These are phyloP conservation scores for Trichonephila clavipes DNA, from an alignment of 1,140 invertebrate genomes.

Conservation along the genomic window DNA sequence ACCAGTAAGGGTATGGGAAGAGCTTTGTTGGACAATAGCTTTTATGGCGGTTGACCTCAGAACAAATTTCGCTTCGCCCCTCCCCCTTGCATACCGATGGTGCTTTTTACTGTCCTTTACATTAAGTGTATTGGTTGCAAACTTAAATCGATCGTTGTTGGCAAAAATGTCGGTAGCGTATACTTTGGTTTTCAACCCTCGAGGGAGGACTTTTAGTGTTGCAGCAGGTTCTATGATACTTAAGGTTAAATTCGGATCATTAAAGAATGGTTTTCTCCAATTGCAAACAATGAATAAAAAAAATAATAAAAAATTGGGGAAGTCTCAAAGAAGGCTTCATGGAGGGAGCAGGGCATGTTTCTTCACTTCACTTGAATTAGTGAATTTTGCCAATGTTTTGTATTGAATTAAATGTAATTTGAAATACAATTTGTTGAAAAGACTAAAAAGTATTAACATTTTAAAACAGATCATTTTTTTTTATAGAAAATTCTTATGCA, in stretches of 20 bases:
- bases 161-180: neutral
- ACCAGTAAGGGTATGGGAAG: no score
- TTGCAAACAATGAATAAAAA: neutral
- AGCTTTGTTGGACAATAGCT: neutral
- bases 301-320: neutral
- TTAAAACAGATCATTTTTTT: no score
- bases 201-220: neutral
- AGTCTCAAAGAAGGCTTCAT: no score
- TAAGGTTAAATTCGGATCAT: neutral
- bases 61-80: neutral
- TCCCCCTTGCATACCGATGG: neutral
- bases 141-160: constrained; percentile 3
- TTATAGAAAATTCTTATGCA: no score
- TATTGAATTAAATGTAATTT: no score
- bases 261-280: neutral
- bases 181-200: neutral
- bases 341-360: neutral
- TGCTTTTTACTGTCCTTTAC: neutral
- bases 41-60: constrained; percentile 25
- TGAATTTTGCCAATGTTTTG: no score
- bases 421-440: no score
- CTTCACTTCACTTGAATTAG: no score
- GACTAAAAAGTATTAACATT: no score
- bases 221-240: neutral
- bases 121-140: neutral